Evolutionary conservation across 2,797 vertebrate genomes (phyloP), one percentile per base, ranked within the genome.

Genomic region (Darevskia nairensis): DNA sequence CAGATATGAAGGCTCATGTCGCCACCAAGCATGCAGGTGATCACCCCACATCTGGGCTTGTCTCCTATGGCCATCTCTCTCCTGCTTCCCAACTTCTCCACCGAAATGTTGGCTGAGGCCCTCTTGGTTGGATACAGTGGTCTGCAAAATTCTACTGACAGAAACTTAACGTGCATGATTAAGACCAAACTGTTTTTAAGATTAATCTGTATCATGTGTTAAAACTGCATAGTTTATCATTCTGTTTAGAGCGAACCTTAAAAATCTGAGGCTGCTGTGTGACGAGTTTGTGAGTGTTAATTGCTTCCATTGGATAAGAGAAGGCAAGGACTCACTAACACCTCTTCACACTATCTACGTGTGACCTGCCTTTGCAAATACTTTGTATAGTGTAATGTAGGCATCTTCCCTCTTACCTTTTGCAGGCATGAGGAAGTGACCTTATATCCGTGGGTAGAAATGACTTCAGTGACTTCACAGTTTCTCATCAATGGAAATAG

Each of bases 1-100:
- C 96, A 10, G 99, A 99, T 95, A 99, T 99, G 96, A 99, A 98
- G 96, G 97, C 96, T 92, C 99, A 99, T 94, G 96, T 99, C 93
- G 97, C 97, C 95, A 96, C 96, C 74, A 98, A 98, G 93, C 99
- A 99, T 88, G 95, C 98, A 98, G 99, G 99, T 99, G 94, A 96
- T 88, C 89, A 68, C 92, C 89, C 81, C 82, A 89, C 82, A 78
- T 89, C 41, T 27, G 27, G 69, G 25, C 50, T 85, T 84, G 69
- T 66, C 77, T 55, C 44, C 71, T 68, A 32, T 32, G 59, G 13
- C 46, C 46, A 21, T 50, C 46, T 71, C 66, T 80, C 93, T 94
- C 92, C 87, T 85, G 85, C 93, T 92, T 91, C 84, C 88, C 92
- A 89, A 13, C 41, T 69, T 69, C 92, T 92, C 84, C 88, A 86